Evolutionary conservation across 1,140 invertebrate species (phyloP), one percentile per base, ranked within the genome.

Genomic region (Eriosoma lanigerum): DNA sequence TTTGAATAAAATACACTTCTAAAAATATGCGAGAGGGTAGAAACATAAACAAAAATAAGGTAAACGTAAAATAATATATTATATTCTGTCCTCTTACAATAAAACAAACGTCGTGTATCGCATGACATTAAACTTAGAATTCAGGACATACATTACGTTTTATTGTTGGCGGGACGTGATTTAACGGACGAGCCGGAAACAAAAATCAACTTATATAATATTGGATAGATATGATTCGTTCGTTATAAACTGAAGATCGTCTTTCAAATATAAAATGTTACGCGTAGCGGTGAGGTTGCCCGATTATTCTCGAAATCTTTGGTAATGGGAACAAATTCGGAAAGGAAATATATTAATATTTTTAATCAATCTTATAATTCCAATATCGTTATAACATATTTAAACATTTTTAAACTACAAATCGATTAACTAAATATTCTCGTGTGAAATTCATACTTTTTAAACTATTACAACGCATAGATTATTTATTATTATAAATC

Each of bases 71-170:
- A 56, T 75, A 75, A 76, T 60, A 58, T 21, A 26, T 24, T 60
- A 60, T 60, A 29, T 17, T 60, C 13, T 26, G 21, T 12, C 21
- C 10, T 24, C 21, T 12, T 21, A 32, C 26, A 44, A 46, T 60
- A 58, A 58, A 76, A 76, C 13, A 58, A 76, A 76, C 29, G 52
- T 76, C 6, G 54, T 26, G 10, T 15, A 54, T 54, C 29, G 8
- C 54, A 75, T 46, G 58, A 24, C 50, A n/a, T 21, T 44, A 15
- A 44, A 76, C 32, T 76, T 76, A 76, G 19, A n/a, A 76, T 76
- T 76, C 73, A 76, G 73, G 26, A 24, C 73, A 58, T 54, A 76
- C 24, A 60, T 76, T 58, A 58, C 32, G 21, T n/a, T 58, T 26
- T 52, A 9, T 54, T 24, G 29, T 29, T 44, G 32, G 32, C 19